These are phyloP conservation scores for Typhlichthys eigenmanni DNA, from an alignment of 2,797 vertebrate genomes.

Conservation along the genomic window DNA sequence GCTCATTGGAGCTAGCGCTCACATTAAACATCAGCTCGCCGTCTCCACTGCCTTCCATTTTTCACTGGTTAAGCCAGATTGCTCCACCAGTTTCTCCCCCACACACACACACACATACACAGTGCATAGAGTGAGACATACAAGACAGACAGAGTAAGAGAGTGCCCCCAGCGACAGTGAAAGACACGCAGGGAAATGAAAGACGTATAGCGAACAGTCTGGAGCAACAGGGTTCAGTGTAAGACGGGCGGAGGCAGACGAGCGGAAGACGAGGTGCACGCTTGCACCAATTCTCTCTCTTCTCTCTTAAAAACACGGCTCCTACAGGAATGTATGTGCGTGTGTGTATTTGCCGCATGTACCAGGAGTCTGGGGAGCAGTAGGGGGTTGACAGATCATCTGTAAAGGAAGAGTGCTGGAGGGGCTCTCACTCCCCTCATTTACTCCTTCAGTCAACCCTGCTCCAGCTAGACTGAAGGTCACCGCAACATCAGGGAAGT, in stretches of 20 bases:
- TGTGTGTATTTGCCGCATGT: slow-evolving; percentile 37
- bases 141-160: slow-evolving; percentile 4
- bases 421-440: slow-evolving; percentile 49
- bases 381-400: slow-evolving; percentile 76
- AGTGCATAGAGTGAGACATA: slow-evolving; percentile 27
- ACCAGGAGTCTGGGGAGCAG: slow-evolving; percentile 61
- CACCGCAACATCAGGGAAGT: slow-evolving; percentile 73
- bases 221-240: slow-evolving; percentile 29
- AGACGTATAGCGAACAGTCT: slow-evolving; percentile 24
- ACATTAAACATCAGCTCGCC: slow-evolving; percentile 45
- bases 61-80: slow-evolving; percentile 42
- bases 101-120: slow-evolving; percentile 21
- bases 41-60: slow-evolving; percentile 41
- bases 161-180: not conserved
- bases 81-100: slow-evolving; percentile 8
- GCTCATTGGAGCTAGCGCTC: slow-evolving; percentile 27
- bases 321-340: slow-evolving; percentile 46
- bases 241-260: slow-evolving; percentile 68
- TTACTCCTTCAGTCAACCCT: slow-evolving; percentile 37
- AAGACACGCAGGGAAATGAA: slow-evolving; percentile 18
- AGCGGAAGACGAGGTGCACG: slow-evolving; percentile 42
- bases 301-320: slow-evolving; percentile 49
- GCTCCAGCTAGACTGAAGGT: slow-evolving; percentile 67
- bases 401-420: slow-evolving; percentile 68
- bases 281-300: slow-evolving; percentile 51